Evolutionary conservation across 2,888 invertebrate genomes (phyloP), one percentile per base, ranked within the genome.

Genomic region (Elegia similella): DNA sequence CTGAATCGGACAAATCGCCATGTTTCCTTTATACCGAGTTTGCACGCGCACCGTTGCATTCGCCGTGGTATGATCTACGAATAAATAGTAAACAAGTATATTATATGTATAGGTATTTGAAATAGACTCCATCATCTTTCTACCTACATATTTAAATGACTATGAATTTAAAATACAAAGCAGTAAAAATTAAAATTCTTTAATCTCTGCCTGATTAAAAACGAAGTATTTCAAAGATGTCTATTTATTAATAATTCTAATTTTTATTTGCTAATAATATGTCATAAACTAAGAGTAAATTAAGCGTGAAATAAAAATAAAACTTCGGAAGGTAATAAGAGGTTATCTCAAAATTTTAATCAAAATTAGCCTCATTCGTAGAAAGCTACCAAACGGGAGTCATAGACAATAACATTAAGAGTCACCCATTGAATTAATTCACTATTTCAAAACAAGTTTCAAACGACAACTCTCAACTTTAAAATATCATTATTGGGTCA

Each of bases 1-100:
- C 84, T 79, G 80, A 76, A 70, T 71, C 61, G 69, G 78, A 85
- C 83, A 84, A 85, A 85, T 86, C 72, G 75, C 66, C 66, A 72
- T 67, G 78, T 76, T 78, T 72, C 69, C 66, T 66, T 58, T 42
- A 48, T 48, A 38, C 56, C 30, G n/a, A 56, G 29, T 48, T 15
- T 42, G 48, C 42, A 47, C 47, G 47, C 46, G 47, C 38, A 43
- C 34, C 15, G 23, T n/a, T 42, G 15, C 17, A 55, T 17, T 55
- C 34, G 29, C 38, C 10, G 34, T 2, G 1, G n/a, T 47, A 32
- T 10, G 32, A 6, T 32, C 12, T 16, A 17, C 16, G 3, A 32
- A 15, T 50, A 8, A 10, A 50, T 34, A 5, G 16, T 16, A 7
- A 6, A 50, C n/a, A n/a, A n/a, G n/a, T n/a, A n/a, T n/a, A n/a